These are phyloP conservation scores for Xiphophorus birchmanni DNA, from an alignment of 2,797 vertebrate species.

Conservation along the genomic window DNA sequence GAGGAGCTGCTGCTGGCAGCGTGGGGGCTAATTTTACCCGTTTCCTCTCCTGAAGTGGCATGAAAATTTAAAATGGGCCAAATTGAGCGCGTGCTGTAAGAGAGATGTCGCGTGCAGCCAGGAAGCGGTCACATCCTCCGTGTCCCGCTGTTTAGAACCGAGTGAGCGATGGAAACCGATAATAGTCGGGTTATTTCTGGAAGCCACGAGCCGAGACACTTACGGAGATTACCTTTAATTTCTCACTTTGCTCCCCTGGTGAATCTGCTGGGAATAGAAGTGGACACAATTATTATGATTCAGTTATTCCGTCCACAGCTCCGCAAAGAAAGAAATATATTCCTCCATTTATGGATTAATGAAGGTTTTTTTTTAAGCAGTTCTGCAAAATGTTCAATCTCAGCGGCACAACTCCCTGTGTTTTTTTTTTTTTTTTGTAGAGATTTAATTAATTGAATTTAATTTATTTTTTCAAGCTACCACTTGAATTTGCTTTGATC, in stretches of 20 bases:
- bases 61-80: slow-evolving; percentile 33
- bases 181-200: slow-evolving; percentile 40
- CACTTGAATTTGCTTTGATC: neutral
- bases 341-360: no score
- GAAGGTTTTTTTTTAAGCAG: neutral
- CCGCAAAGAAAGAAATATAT: neutral
- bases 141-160: neutral
- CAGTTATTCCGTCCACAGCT: neutral
- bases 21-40: slow-evolving; percentile 38
- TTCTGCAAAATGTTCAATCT: neutral
- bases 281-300: neutral
- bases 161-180: slow-evolving; percentile 24
- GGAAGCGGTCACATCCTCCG: slow-evolving; percentile 3
- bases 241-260: neutral
- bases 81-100: slow-evolving; percentile 18
- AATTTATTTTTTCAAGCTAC: neutral
- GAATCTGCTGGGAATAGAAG: slow-evolving; percentile 4
- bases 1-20: slow-evolving; percentile 24
- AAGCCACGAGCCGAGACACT: slow-evolving; percentile 7
- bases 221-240: neutral
- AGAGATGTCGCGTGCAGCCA: slow-evolving; percentile 8
- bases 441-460: neutral
- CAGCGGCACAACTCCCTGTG: neutral
- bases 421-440: neutral
- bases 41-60: slow-evolving; percentile 6